A percentile compares a stretch with the other conserved stretches of the same genome.
These are phyloP conservation scores for Tringa solitaria DNA, from an alignment of 2,113 vertebrate genomes.

Conservation along the genomic window DNA sequence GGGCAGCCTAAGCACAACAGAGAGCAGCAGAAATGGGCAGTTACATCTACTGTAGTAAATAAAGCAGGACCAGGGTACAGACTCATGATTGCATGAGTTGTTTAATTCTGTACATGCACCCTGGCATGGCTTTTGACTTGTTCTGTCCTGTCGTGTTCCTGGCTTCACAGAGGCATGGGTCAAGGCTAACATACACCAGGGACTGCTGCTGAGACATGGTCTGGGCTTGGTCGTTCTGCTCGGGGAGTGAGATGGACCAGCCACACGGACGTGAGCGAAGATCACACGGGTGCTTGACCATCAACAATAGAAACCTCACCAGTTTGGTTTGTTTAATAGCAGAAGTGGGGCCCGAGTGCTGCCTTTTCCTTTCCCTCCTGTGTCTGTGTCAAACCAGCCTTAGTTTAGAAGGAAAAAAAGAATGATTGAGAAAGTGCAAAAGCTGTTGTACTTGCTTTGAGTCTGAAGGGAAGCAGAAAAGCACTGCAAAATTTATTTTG, in stretches of 20 bases:
- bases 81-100: background rate
- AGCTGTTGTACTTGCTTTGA: background rate
- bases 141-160: background rate
- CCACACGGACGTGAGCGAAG: background rate
- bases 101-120: background rate
- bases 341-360: fast-evolving
- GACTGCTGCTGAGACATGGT: background rate
- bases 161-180: background rate
- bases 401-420: background rate
- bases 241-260: fast-evolving
- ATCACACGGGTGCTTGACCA: background rate
- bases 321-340: background rate
- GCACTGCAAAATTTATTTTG: background rate
- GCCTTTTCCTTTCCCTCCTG: background rate
- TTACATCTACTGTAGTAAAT: background rate
- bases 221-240: background rate
- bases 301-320: background rate
- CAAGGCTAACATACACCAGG: background rate
- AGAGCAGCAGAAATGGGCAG: background rate
- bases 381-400: background rate
- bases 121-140: background rate
- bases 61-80: background rate
- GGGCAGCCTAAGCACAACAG: background rate
- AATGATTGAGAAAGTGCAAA: background rate
- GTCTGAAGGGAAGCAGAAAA: background rate